Conservation (phyloP, 2,797 vertebrate genomes). For the Rachycentron canadum region DNA sequence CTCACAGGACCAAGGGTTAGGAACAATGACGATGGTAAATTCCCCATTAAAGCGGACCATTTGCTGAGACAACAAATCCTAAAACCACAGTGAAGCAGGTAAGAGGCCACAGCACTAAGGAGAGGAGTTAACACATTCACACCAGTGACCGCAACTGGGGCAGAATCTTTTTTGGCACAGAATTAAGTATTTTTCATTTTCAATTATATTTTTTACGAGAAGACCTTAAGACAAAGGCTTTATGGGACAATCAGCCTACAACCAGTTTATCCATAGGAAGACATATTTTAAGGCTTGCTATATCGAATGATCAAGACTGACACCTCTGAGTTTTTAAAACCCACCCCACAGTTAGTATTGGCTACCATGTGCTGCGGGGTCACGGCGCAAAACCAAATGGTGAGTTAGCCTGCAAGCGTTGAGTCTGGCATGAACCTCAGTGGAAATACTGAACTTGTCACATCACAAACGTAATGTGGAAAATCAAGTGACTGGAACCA, state of each 20-base stretch:
- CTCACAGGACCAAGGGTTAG: slow-evolving; percentile 36
- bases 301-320: slow-evolving; percentile 27
- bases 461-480: slow-evolving; percentile 45
- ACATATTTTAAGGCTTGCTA: background rate
- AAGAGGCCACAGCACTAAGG: background rate
- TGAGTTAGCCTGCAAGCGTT: slow-evolving; percentile 18
- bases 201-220: background rate
- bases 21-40: slow-evolving; percentile 62
- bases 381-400: slow-evolving; percentile 16
- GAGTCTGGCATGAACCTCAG: slow-evolving; percentile 25
- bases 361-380: slow-evolving; percentile 29
- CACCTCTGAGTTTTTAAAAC: slow-evolving; percentile 28
- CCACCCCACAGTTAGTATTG: background rate
- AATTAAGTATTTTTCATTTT: background rate
- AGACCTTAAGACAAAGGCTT: background rate
- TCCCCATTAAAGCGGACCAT: slow-evolving; percentile 56
- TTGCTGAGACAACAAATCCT: slow-evolving; percentile 61
- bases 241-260: background rate
- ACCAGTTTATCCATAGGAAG: background rate
- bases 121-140: slow-evolving; percentile 14
- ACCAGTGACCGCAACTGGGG: background rate
- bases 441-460: slow-evolving; percentile 47
- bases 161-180: background rate
- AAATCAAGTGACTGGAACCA: slow-evolving; percentile 55
- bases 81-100: slow-evolving; percentile 18